Conservation (phyloP, 2,113 vertebrate genomes). For the Pristiophorus japonicus region DNA sequence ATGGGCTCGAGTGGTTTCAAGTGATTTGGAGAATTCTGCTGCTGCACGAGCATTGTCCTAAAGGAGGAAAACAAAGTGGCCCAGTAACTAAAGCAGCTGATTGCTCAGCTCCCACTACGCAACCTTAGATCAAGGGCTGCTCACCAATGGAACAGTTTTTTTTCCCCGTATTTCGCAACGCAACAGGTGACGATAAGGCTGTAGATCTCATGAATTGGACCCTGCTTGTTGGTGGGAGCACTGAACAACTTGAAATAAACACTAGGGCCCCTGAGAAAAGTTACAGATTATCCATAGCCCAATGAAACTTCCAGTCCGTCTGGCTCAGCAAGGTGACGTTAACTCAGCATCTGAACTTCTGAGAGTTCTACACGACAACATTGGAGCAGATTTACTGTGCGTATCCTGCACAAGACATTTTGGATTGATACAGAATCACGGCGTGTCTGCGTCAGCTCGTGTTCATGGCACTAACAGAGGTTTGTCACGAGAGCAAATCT, state of each 20-base stretch:
- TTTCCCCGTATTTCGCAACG: background rate
- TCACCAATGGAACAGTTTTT: background rate
- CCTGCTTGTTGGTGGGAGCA: background rate
- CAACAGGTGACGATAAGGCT: background rate
- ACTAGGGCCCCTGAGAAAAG: background rate
- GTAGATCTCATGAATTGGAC: background rate
- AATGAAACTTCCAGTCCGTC: background rate
- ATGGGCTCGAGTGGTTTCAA: slow-evolving; percentile 70
- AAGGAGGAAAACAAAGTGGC: slow-evolving; percentile 30
- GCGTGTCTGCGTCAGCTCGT: background rate
- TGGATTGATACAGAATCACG: background rate
- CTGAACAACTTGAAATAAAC: background rate
- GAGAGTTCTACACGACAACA: background rate
- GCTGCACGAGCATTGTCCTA: slow-evolving; percentile 71
- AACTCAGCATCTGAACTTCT: background rate
- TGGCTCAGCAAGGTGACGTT: background rate
- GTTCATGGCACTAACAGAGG: background rate
- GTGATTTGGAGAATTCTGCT: slow-evolving; percentile 62
- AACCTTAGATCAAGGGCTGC: background rate
- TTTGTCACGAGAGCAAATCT: background rate
- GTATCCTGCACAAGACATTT: background rate
- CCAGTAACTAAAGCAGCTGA: background rate
- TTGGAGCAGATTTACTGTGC: background rate
- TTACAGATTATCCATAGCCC: background rate
- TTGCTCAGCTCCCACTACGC: background rate